Evolutionary conservation across 2,113 vertebrate genomes (phyloP).

Genomic region (Solea senegalensis): DNA sequence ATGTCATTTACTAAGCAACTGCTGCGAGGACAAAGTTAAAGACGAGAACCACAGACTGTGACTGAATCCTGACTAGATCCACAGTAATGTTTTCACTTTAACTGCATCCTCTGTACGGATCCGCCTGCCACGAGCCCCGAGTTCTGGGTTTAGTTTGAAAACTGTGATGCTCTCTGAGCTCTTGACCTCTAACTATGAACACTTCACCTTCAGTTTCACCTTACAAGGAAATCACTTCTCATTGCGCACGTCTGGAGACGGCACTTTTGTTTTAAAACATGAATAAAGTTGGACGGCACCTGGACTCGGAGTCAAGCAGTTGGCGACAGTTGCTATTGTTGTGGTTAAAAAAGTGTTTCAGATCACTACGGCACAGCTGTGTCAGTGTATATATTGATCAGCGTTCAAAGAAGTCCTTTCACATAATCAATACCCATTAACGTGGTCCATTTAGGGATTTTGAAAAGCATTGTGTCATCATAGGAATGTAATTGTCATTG

Average conservation of each 20-base stretch:
- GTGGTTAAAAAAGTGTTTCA: constrained; percentile 4
- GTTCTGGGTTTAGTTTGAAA: too few species aligned
- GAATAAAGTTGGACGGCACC: too few species aligned
- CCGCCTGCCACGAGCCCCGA: too few species aligned
- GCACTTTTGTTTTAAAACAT: too few species aligned
- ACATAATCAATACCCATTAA: constrained; percentile 72
- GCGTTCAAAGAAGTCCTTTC: constrained; percentile 54
- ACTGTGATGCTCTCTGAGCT: too few species aligned
- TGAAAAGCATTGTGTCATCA: constrained; percentile 35
- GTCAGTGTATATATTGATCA: constrained; percentile 64
- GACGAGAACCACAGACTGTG: not conserved
- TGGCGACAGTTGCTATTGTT: not conserved
- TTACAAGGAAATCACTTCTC: too few species aligned
- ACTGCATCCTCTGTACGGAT: too few species aligned
- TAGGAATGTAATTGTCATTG: constrained; percentile 43
- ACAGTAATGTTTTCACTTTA: too few species aligned
- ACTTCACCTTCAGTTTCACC: too few species aligned
- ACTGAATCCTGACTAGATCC: not conserved
- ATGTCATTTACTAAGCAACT: constrained; percentile 13
- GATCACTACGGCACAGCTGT: not conserved
- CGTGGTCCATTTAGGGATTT: constrained; percentile 30
- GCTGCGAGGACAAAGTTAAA: not conserved
- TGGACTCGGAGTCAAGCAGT: not conserved
- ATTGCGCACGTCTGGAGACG: too few species aligned
- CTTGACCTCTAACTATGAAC: too few species aligned